Base-by-base conservation (phyloP, 2,888 invertebrate species). In the Heliconius ismenius region DNA sequence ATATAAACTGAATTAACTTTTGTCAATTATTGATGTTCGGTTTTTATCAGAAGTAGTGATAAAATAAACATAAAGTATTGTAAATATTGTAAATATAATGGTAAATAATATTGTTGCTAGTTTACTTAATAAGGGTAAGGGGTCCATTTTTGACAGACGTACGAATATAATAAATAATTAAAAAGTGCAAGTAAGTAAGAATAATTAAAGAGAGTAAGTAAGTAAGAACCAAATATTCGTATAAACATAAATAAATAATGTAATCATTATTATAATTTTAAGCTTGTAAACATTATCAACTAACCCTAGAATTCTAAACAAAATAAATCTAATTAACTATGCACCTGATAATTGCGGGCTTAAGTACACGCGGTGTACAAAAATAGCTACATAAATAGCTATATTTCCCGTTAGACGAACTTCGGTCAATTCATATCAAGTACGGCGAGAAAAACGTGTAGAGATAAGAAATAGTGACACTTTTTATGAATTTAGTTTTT, bases 41-140 rank as follows among this genome's bases (percentile, higher is more conserved):
- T n/a, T 15, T 24, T 67, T 67, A 67, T 67, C 67, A 43, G n/a
- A n/a, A 65, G 15, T 65, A 3, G 43, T 43, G 67, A 39, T 67
- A 39, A 67, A 24, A 24, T 39, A 43, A 39, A 24, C 43, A 39
- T 39, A 24, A 3, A 65, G 9, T 39, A 43, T 67, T 54, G 54
- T 54, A 54, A 54, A 21, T 21, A 54, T 49, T 49, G 15, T 49
- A 18, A 49, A 21, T 1, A 54, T 58, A 58, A 58, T 58, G 2
- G n/a, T 58, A 21, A 58, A 10, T 10, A 3, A n/a, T 58, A 58
- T 10, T 58, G n/a, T n/a, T n/a, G n/a, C n/a, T n/a, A 18, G 13
- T 15, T 49, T 49, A 4, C 18, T 49, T 15, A 15, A 49, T 15
- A 49, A 49, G 0, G 18, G 54, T n/a, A 10, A n/a, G 21, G 54